Conservation (phyloP, 2,888 invertebrate species). For the Listrodromus nycthemerus region DNA sequence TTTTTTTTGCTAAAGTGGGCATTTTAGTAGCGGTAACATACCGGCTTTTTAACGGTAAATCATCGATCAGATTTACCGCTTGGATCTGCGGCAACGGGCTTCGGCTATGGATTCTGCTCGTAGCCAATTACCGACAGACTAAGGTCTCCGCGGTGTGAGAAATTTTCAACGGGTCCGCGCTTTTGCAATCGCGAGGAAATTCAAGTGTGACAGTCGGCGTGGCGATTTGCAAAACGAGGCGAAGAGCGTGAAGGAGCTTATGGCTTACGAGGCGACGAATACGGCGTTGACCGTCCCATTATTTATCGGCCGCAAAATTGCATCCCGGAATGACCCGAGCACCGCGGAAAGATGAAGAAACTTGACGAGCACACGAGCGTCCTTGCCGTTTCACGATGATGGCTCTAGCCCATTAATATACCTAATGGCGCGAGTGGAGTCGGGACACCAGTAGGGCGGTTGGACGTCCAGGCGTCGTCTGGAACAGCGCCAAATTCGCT, state of each 20-base stretch:
- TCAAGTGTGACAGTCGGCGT: conserved; percentile 32
- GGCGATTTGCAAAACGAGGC: conserved; percentile 26
- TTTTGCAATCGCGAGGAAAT: conserved; percentile 5
- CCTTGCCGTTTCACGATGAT: conserved; percentile 68
- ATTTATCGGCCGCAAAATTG: conserved; percentile 68
- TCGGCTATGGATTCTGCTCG: conserved; percentile 14
- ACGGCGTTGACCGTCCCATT: conserved; percentile 43
- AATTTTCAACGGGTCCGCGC: conserved; percentile 10
- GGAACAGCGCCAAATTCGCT: conserved; percentile 68
- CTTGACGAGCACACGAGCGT: conserved; percentile 62
- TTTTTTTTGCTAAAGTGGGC: neutral
- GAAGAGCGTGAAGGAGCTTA: conserved; percentile 13
- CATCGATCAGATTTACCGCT: neutral
- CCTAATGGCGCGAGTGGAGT: conserved; percentile 66
- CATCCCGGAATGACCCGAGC: conserved; percentile 40
- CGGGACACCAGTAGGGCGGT: conserved; percentile 22
- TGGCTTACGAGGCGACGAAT: conserved; percentile 20
- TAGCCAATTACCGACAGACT: conserved; percentile 50
- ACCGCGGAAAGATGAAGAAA: conserved; percentile 47
- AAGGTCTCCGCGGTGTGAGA: conserved; percentile 4
- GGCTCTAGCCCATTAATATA: conserved; percentile 74
- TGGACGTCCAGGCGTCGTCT: conserved; percentile 53
- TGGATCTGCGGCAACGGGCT: neutral
- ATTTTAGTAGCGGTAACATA: neutral
- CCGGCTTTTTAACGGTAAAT: neutral